Base-by-base conservation (phyloP, 1,140 invertebrate species). In the Orchesella cincta region DNA sequence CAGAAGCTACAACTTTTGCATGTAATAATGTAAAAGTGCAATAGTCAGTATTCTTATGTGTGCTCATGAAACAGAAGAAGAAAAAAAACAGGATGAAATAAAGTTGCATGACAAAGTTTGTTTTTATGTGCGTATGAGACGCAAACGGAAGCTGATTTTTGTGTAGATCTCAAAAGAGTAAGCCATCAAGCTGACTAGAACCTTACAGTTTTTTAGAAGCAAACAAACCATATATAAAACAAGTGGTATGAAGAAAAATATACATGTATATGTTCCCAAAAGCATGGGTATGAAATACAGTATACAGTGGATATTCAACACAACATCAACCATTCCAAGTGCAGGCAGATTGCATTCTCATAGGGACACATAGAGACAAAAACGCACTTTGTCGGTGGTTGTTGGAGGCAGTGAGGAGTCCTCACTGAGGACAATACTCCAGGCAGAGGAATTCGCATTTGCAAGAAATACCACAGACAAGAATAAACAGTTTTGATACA, bases 111-210 rank as follows among this genome's bases (percentile, higher is more conserved):
- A 57, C 52, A 57, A 57, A 57, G 23, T 57, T 57, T 57, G 52
- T 26, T 57, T 57, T 57, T 57, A 18, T 8, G 18, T 18, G 39
- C 39, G 39, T 46, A 46, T 46, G 62, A 67, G 29, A 67, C 62
- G 62, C 62, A 67, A 67, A 67, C 62, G 62, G 31, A 67, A 67
- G 62, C 62, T 67, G 62, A 67, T 67, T 67, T 67, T 67, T 5
- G 26, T 33, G 29, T 12, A 12, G 62, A 67, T 67, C 62, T 67
- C 62, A 31, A 67, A 67, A 14, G 23, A 46, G 39, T 46, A 20
- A 46, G 8, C 20, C 39, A 46, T 46, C 8, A 12, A 46, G 8
- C 8, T 12, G 8, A 46, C 39, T 20, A 46, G 39, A 12, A 46
- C 8, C 20, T 12, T 20, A 46, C 39, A 46, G 20, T 12, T 46